A percentile compares a stretch with the other conserved stretches of the same genome.
Conservation (phyloP, 2,888 invertebrate species). For the Argynnis bischoffii region DNA sequence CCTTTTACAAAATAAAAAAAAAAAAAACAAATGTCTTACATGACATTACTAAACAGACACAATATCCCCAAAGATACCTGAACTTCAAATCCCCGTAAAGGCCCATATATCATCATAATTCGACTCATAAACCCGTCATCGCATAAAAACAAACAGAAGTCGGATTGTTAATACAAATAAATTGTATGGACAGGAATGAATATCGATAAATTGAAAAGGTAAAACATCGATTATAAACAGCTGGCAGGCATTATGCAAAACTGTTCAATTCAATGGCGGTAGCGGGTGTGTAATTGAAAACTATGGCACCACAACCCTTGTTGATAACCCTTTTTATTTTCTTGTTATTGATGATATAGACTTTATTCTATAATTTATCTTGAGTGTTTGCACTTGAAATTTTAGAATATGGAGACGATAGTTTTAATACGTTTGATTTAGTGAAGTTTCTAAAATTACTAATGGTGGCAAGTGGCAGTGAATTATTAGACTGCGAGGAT, state of each 20-base stretch:
- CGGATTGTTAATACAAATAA: slow-evolving; percentile 76
- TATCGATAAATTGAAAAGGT: slow-evolving; percentile 79
- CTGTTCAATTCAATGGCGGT: slow-evolving; percentile 74
- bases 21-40: background rate
- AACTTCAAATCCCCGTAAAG: slow-evolving; percentile 11
- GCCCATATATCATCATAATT: slow-evolving; percentile 42
- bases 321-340: slow-evolving; percentile 28
- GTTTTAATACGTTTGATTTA: too few species aligned
- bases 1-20: too few species aligned
- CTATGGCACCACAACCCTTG: slow-evolving; percentile 38
- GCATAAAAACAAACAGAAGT: slow-evolving; percentile 72
- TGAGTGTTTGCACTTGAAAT: background rate
- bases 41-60: slow-evolving; percentile 12
- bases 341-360: slow-evolving; percentile 21
- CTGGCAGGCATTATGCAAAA: slow-evolving; percentile 80
- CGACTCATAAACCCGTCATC: slow-evolving; percentile 63
- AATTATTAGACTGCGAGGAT: too few species aligned
- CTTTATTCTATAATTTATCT: background rate
- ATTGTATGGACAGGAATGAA: slow-evolving; percentile 73
- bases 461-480: too few species aligned
- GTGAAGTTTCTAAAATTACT: too few species aligned
- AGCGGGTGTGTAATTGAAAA: slow-evolving; percentile 69
- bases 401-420: too few species aligned
- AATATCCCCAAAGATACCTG: background rate
- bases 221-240: slow-evolving; percentile 81